phyloP scores from a whole-genome alignment of 1,140 invertebrate species.

The Paramacrobiotus metropolitanus region DNA sequence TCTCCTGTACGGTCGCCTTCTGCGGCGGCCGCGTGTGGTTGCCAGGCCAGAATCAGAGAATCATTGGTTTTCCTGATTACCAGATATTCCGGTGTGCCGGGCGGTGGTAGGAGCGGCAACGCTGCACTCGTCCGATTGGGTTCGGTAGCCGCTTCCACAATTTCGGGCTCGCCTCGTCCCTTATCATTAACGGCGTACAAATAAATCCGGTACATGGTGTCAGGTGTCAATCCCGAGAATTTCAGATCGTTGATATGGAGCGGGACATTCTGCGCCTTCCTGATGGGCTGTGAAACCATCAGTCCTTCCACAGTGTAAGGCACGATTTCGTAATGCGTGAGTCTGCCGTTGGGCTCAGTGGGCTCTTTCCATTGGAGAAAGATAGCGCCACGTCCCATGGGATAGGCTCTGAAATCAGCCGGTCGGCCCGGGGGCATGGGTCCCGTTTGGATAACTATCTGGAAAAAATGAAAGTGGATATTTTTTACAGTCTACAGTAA shows the following conservation, averaged over 20 bases:
- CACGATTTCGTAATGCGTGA: constrained; percentile 22
- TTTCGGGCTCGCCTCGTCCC: constrained; percentile 40
- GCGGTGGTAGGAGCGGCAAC: not conserved
- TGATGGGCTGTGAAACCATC: constrained; percentile 28
- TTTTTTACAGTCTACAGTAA: not conserved
- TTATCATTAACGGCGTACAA: constrained; percentile 48
- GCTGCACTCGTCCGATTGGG: not conserved
- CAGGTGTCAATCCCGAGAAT: constrained; percentile 51
- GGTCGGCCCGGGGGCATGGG: constrained; percentile 81
- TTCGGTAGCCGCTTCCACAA: constrained; percentile 14
- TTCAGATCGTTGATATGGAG: constrained; percentile 50
- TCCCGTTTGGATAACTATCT: constrained; percentile 47
- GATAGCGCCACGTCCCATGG: constrained; percentile 64
- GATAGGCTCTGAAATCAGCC: constrained; percentile 49
- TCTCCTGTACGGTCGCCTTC: not conserved
- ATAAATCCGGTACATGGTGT: constrained; percentile 68
- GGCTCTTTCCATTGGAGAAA: constrained; percentile 74
- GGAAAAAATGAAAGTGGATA: not conserved
- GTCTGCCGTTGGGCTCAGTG: constrained; percentile 65
- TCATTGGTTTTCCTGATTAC: not conserved
- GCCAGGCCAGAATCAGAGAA: not conserved
- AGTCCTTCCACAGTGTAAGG: constrained; percentile 20
- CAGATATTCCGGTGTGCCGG: not conserved
- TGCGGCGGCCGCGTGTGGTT: not conserved
- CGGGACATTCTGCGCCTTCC: constrained; percentile 44